A percentile compares a stretch with the other conserved stretches of the same genome.
phyloP scores from a whole-genome alignment of 1,140 invertebrate genomes.

The Hyles vespertilio region DNA sequence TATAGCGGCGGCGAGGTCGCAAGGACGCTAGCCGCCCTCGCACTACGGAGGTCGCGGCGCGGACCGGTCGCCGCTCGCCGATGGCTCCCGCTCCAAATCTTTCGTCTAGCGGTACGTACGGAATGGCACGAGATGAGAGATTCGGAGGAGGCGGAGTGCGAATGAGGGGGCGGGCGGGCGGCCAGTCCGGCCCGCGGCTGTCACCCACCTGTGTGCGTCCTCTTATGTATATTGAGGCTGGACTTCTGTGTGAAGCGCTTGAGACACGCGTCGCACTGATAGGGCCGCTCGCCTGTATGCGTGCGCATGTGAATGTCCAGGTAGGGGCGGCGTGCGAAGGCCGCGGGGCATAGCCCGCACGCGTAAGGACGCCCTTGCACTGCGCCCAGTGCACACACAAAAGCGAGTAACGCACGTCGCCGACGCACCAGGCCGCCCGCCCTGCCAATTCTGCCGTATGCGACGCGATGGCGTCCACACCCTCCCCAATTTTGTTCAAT shows the following conservation, averaged over 20 bases:
- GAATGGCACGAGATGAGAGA: conserved; percentile 27
- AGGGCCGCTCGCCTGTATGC: conserved; percentile 83
- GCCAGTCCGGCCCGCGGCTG: conserved; percentile 63
- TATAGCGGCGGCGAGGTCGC: conserved; percentile 66
- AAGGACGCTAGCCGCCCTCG: conserved; percentile 62
- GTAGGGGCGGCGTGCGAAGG: conserved; percentile 81
- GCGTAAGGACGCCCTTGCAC: conserved; percentile 78
- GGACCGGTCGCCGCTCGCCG: conserved; percentile 69
- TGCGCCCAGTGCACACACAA: conserved; percentile 75
- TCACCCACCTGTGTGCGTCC: conserved; percentile 81
- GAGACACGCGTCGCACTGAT: conserved; percentile 82
- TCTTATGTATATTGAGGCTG: conserved; percentile 85
- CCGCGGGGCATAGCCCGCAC: conserved; percentile 82
- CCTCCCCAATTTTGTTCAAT: conserved; percentile 32
- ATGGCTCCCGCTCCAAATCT: conserved; percentile 59
- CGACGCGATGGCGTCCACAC: conserved; percentile 12
- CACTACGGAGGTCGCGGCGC: conserved; percentile 64
- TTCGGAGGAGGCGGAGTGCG: conserved; percentile 43
- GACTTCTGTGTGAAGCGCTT: conserved; percentile 84
- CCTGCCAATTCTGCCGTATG: conserved; percentile 41
- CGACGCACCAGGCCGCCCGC: conserved; percentile 50
- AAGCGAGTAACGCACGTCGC: conserved; percentile 75
- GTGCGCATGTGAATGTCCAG: conserved; percentile 85
- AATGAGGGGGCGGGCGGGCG: conserved; percentile 53
- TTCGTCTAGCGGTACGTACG: conserved; percentile 15